Evolutionary conservation across 2,113 vertebrate genomes (phyloP).

Genomic region (Myxocyprinus asiaticus): DNA sequence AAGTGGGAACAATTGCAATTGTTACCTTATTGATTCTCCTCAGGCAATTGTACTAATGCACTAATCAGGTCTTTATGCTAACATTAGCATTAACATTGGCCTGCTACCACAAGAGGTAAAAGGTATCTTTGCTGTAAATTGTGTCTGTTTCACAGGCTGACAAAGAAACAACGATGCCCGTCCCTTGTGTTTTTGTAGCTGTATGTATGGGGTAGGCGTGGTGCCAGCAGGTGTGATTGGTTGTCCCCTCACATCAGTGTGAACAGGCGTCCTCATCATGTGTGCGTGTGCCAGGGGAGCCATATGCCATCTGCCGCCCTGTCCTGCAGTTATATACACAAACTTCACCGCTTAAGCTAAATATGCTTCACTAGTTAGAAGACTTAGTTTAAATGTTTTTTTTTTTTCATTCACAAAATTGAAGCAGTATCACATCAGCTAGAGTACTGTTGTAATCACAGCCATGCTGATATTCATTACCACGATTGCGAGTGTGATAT

Average conservation of each 20-base stretch:
- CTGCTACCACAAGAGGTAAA: background rate
- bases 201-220: constrained; percentile 37
- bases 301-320: constrained; percentile 55
- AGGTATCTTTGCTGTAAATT: background rate
- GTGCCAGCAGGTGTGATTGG: constrained; percentile 61
- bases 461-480: too few relatives aligned
- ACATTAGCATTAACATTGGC: constrained; percentile 9
- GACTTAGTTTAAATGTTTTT: background rate
- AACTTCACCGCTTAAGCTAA: constrained; percentile 16
- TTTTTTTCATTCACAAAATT: background rate
- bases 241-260: constrained; percentile 60
- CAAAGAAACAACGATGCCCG: background rate
- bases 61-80: constrained; percentile 39
- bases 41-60: constrained; percentile 27
- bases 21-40: background rate
- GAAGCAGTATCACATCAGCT: background rate
- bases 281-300: constrained; percentile 47
- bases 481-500: too few relatives aligned
- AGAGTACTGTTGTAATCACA: too few relatives aligned
- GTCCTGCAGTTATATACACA: constrained; percentile 29
- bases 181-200: constrained; percentile 11
- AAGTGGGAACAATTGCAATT: too few relatives aligned
- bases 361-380: background rate
- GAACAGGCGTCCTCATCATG: constrained; percentile 59
- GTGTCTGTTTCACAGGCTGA: constrained; percentile 23